Conservation (phyloP, 2,113 vertebrate species). For the Zosterops japonicus region DNA sequence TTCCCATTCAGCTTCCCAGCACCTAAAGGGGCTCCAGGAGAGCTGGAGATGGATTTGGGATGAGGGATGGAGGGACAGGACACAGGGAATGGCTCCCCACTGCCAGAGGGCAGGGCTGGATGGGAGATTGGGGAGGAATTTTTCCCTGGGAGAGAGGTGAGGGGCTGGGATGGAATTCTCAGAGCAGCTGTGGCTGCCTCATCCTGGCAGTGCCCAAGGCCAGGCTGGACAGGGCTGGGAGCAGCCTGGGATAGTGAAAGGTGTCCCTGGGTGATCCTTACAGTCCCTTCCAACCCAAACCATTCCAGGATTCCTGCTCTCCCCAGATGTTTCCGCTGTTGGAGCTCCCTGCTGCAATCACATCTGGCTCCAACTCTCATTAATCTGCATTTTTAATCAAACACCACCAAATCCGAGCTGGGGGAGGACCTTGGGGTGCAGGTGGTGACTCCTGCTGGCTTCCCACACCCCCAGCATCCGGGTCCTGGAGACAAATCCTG, state of each 20-base stretch:
- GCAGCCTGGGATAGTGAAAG: rapidly evolving
- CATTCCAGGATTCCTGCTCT: background rate
- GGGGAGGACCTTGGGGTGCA: background rate
- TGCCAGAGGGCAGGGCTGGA: background rate
- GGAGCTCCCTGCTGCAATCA: background rate
- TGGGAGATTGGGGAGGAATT: background rate
- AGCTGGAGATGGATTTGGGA: background rate
- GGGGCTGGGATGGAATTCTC: background rate
- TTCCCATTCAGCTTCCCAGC: background rate
- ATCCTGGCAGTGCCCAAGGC: background rate
- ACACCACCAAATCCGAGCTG: background rate
- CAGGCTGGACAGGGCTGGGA: background rate
- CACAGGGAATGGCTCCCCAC: background rate
- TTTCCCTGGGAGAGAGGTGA: background rate
- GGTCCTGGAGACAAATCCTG: rapidly evolving
- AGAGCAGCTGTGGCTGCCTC: background rate
- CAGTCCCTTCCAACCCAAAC: background rate
- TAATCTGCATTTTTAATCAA: background rate
- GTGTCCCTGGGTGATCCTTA: background rate
- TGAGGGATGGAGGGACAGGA: background rate
- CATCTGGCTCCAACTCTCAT: rapidly evolving
- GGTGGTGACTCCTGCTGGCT: background rate
- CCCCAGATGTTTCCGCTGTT: background rate
- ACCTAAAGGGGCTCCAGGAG: background rate
- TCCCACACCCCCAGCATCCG: rapidly evolving